These are phyloP conservation scores for Eupeodes luniger DNA, from an alignment of 2,888 invertebrate genomes.

Conservation along the genomic window DNA sequence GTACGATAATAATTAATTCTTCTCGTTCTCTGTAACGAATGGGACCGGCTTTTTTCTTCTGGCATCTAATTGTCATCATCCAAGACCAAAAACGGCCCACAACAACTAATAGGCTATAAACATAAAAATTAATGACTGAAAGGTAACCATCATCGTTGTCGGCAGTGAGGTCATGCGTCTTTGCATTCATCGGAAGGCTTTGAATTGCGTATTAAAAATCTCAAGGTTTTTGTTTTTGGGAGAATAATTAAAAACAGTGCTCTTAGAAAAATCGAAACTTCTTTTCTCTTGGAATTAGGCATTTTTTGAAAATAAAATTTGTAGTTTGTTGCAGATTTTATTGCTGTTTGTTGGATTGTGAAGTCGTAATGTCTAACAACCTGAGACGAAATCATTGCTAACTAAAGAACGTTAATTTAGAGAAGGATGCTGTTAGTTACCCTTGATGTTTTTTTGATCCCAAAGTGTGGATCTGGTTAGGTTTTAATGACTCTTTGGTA, in stretches of 20 bases:
- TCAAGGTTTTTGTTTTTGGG: neutral
- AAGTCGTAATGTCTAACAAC: slow-evolving; percentile 65
- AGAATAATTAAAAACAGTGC: slow-evolving; percentile 55
- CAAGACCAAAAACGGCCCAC: slow-evolving; percentile 53
- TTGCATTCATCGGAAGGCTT: slow-evolving; percentile 28
- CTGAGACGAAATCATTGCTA: slow-evolving; percentile 36
- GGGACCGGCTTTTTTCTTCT: slow-evolving; percentile 36
- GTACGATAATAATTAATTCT: slow-evolving; percentile 75
- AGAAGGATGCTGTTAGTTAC: neutral
- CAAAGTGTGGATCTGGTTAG: too few species aligned
- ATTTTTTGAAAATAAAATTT: slow-evolving; percentile 25
- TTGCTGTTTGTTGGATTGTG: slow-evolving; percentile 47
- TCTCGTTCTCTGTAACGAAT: slow-evolving; percentile 51
- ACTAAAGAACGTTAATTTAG: slow-evolving; percentile 34
- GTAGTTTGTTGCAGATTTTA: slow-evolving; percentile 55
- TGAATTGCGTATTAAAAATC: slow-evolving; percentile 35
- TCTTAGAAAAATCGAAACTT: neutral
- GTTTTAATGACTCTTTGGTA: neutral
- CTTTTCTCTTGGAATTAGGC: neutral
- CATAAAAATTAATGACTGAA: slow-evolving; percentile 72
- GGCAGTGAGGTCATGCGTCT: neutral
- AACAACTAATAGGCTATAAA: slow-evolving; percentile 49
- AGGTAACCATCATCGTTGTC: slow-evolving; percentile 46
- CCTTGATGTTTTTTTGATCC: too few species aligned
- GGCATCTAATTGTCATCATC: slow-evolving; percentile 73